A percentile compares a stretch with the other conserved stretches of the same genome.
Conservation (phyloP, 2,797 vertebrate species). For the Phoebastria nigripes region DNA sequence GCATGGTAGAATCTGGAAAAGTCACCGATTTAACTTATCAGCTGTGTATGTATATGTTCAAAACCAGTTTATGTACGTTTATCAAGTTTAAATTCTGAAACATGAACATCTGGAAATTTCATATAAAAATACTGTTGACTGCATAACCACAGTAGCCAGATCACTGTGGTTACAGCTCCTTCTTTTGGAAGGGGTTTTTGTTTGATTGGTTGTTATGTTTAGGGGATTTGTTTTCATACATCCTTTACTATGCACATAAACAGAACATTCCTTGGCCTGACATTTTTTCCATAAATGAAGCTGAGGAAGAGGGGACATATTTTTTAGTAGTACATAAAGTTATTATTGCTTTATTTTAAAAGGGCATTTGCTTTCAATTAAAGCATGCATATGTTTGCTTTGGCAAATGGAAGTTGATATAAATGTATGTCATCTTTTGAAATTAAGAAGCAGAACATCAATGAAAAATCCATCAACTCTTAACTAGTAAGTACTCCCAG, state of each 20-base stretch:
- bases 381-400: neutral
- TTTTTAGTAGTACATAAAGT: neutral
- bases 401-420: neutral
- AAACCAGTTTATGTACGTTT: neutral
- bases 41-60: neutral
- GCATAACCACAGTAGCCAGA: neutral
- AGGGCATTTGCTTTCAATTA: neutral
- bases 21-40: neutral
- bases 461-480: slow-evolving; percentile 7
- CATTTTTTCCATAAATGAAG: neutral
- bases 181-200: neutral
- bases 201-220: neutral
- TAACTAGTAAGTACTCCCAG: neutral
- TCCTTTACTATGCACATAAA: neutral
- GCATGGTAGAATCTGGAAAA: neutral
- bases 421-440: neutral
- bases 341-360: neutral
- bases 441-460: neutral
- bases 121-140: neutral
- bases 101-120: neutral
- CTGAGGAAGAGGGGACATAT: neutral
- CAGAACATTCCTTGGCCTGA: neutral
- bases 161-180: too few relatives aligned
- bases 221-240: neutral
- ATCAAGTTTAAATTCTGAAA: neutral